Evolutionary conservation across 1,140 invertebrate species (phyloP).

Genomic region (Nilaparvata lugens): DNA sequence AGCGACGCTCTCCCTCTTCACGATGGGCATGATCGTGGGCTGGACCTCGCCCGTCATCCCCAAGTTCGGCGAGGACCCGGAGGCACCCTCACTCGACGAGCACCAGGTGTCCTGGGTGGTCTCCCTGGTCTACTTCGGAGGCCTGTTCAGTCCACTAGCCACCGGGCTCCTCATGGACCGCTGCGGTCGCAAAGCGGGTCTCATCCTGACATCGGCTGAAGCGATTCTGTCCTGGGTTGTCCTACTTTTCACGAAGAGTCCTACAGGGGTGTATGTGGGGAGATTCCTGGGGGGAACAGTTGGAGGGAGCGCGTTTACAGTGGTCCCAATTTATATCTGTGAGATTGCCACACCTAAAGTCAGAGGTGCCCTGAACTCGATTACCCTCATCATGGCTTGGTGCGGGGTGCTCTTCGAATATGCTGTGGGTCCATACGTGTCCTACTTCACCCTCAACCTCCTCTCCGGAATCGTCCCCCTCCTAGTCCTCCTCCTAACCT

Average conservation of each 20-base stretch:
- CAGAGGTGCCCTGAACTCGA: slow-evolving; percentile 50
- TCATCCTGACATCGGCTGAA: slow-evolving; percentile 53
- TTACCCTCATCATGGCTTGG: slow-evolving; percentile 57
- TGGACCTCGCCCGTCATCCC: slow-evolving; percentile 63
- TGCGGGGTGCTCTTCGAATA: slow-evolving; percentile 70
- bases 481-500: slow-evolving; percentile 53
- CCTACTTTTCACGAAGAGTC: slow-evolving; percentile 31
- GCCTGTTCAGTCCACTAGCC: slow-evolving; percentile 17
- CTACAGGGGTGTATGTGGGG: slow-evolving; percentile 12
- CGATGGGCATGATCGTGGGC: slow-evolving; percentile 51
- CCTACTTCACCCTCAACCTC: slow-evolving; percentile 55
- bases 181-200: slow-evolving; percentile 58
- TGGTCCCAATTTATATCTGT: slow-evolving; percentile 46
- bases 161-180: slow-evolving; percentile 52
- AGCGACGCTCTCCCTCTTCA: slow-evolving; percentile 33
- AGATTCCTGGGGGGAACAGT: slow-evolving; percentile 34
- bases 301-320: slow-evolving; percentile 42
- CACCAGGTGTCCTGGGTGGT: slow-evolving; percentile 22
- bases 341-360: slow-evolving; percentile 56
- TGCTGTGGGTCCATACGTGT: slow-evolving; percentile 58
- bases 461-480: slow-evolving; percentile 48
- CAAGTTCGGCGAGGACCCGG: slow-evolving; percentile 37
- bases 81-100: neutral
- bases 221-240: slow-evolving; percentile 41
- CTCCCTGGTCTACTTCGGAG: slow-evolving; percentile 21